Percentiles rank a stretch among this genome's conserved stretches.
phyloP scores from a whole-genome alignment of 2,113 vertebrate genomes.

The Bufo gargarizans region DNA sequence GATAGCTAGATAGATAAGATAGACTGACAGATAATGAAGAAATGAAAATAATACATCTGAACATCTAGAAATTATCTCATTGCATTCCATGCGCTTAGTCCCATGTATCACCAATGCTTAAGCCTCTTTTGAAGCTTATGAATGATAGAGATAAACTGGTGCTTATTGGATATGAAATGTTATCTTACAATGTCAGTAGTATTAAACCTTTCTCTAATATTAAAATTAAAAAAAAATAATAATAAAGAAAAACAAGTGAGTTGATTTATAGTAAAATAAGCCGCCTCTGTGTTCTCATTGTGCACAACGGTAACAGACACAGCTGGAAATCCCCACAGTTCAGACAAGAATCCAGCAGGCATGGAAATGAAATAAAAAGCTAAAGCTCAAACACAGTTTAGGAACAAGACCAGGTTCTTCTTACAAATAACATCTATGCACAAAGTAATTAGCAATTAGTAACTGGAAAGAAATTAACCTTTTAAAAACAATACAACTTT shows the following conservation, averaged over 20 bases:
- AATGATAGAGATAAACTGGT: neutral
- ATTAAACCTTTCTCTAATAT: neutral
- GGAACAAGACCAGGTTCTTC: neutral
- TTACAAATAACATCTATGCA: neutral
- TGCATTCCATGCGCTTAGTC: neutral
- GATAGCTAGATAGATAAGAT: no score
- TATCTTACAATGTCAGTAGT: neutral
- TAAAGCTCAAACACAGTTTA: neutral
- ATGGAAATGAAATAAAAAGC: neutral
- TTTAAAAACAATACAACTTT: neutral
- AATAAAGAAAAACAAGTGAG: neutral
- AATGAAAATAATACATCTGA: no score
- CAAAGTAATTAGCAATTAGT: neutral
- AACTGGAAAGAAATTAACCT: neutral
- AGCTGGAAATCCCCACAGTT: slow-evolving; percentile 3
- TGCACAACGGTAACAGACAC: neutral
- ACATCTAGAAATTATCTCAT: neutral
- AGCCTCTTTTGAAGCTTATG: neutral
- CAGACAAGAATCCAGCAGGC: neutral
- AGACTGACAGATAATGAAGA: no score
- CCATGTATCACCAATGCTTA: neutral
- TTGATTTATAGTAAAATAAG: neutral
- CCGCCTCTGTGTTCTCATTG: neutral
- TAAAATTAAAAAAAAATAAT: neutral
- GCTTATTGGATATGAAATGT: neutral